phyloP scores from a whole-genome alignment of 2,797 vertebrate genomes.

The Petrocephalus sullivani region DNA sequence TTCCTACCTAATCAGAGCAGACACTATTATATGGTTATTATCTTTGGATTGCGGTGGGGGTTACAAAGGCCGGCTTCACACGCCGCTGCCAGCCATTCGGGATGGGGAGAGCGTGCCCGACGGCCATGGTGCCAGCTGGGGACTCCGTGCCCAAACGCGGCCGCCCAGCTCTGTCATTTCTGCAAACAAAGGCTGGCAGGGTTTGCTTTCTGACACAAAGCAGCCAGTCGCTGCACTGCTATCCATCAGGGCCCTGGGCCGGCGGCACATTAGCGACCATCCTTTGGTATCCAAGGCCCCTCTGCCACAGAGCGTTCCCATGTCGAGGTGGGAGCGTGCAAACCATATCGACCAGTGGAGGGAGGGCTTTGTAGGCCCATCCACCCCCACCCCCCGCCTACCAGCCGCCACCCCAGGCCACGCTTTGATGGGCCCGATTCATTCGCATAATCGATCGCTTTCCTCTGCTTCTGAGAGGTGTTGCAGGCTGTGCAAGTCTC shows the following conservation, averaged over 20 bases:
- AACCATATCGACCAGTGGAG: conserved; percentile 30
- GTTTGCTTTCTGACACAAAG: conserved; percentile 14
- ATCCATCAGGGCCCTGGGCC: not conserved
- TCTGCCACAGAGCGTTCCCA: conserved; percentile 32
- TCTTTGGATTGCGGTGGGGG: not conserved
- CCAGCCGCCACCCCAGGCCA: conserved; percentile 38
- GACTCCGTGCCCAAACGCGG: not conserved
- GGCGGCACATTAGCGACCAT: conserved; percentile 29
- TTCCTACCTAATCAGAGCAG: not conserved
- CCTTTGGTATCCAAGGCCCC: conserved; percentile 32
- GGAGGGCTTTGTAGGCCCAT: conserved; percentile 6
- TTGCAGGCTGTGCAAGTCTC: not conserved
- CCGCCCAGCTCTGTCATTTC: not conserved
- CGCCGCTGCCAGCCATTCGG: not conserved
- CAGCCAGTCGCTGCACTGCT: not conserved
- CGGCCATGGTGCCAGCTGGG: not conserved
- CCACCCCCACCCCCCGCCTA: not conserved
- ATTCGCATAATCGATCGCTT: conserved; percentile 52
- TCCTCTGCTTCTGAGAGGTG: conserved; percentile 1
- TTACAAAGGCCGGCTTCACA: not conserved
- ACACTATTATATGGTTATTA: not conserved
- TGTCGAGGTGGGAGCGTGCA: conserved; percentile 8
- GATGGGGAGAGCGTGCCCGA: not conserved
- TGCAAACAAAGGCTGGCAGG: conserved; percentile 34
- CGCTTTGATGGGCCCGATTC: conserved; percentile 36